Evolutionary conservation across 2,888 invertebrate genomes (phyloP).

Genomic region (Ptychoptera albimana): DNA sequence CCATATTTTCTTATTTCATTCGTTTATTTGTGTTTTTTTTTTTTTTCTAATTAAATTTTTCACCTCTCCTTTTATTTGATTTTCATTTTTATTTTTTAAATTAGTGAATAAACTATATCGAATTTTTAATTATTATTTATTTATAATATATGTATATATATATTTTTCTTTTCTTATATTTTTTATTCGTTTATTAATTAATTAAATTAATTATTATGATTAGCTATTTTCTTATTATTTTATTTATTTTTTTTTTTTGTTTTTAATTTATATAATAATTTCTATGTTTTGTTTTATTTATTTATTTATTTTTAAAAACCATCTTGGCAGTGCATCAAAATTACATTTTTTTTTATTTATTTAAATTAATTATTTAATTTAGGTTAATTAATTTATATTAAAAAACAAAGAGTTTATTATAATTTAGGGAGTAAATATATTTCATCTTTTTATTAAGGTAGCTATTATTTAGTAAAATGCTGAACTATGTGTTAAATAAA

Average conservation of each 20-base stretch:
- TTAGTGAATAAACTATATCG: too few species aligned
- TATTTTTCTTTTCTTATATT: slow-evolving; percentile 4
- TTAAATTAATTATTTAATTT: slow-evolving; percentile 8
- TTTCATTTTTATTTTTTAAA: too few species aligned
- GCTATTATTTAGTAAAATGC: too few species aligned
- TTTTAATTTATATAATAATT: slow-evolving; percentile 6
- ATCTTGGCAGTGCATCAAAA: slow-evolving; percentile 17
- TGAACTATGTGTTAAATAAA: too few species aligned
- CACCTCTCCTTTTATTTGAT: too few species aligned
- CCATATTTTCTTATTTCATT: neutral
- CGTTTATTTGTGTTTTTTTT: neutral
- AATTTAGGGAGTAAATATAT: too few species aligned
- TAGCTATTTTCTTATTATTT: slow-evolving; percentile 3
- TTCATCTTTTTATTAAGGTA: too few species aligned
- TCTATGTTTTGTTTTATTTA: slow-evolving; percentile 6
- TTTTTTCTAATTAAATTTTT: too few species aligned
- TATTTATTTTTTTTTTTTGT: neutral
- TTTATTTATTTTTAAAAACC: slow-evolving; percentile 13
- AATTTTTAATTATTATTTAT: too few species aligned
- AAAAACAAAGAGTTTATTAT: too few species aligned
- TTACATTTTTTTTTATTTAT: slow-evolving; percentile 7
- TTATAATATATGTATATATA: too few species aligned
- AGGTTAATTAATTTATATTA: too few species aligned
- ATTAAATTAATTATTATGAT: slow-evolving; percentile 4
- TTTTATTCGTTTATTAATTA: slow-evolving; percentile 4